Base-by-base conservation (phyloP, 2,888 invertebrate genomes). In the Zootermopsis nevadensis region DNA sequence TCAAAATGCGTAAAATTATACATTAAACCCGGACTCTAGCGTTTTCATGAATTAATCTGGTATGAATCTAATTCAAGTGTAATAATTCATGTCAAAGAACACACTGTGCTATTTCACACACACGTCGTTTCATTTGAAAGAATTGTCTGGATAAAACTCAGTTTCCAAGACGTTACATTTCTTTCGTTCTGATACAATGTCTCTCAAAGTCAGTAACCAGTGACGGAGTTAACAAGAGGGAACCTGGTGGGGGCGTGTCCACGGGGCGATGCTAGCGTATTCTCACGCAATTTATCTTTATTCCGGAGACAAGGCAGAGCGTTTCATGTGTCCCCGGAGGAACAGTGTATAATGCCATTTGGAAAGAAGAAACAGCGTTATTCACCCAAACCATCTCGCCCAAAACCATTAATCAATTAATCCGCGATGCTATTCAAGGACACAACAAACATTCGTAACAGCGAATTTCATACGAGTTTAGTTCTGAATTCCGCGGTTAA, bases 231-330 rank as follows among this genome's bases (percentile, higher is more conserved):
- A n/a, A 69, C 19, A 69, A 6, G 33, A 31, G 22, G 8, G 7
- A n/a, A 12, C n/a, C 27, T n/a, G 12, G n/a, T n/a, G 60, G 27
- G 60, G 60, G n/a, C n/a, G 12, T 60, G 3, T 27, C 60, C n/a
- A 19, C 19, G 19, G 19, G 1, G 19, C 19, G n/a, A 30, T n/a
- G 69, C 69, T 69, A 33, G 31, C 2, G 33, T 69, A 33, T 69
- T 69, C 33, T 69, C 69, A 33, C 15, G 69, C 69, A 69, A 33
- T 69, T 67, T 69, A 69, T 69, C 67, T 69, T 33, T 33, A 33
- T 69, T 69, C 19, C 31, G 22, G 69, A 30, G 69, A 69, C 69
- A 69, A 19, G 19, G 27, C 30, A 6, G 7, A 31, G 10, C 31
- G 69, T 69, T 30, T 33, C 69, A 33, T 22, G 69, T 33, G 33